Conservation (phyloP, 2,113 vertebrate species). For the Thryonomys swinderianus region DNA sequence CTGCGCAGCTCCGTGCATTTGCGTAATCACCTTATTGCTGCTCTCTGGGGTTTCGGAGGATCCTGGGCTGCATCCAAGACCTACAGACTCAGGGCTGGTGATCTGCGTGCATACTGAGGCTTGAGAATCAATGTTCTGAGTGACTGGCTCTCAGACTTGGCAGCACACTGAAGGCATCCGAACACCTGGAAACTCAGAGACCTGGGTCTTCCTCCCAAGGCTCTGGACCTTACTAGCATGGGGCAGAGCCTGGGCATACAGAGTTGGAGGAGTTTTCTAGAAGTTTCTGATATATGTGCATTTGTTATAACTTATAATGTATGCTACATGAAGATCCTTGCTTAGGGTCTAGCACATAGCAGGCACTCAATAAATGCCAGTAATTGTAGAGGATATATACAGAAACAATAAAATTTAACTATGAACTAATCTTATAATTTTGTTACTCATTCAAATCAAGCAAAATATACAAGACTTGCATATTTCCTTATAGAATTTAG, state of each 20-base stretch:
- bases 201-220: neutral
- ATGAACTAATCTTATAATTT: neutral
- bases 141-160: neutral
- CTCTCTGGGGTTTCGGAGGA: neutral
- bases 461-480: conserved; percentile 18
- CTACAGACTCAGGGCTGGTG: neutral
- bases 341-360: neutral
- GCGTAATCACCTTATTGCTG: neutral
- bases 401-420: neutral
- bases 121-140: neutral
- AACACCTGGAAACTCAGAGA: neutral
- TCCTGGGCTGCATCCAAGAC: neutral
- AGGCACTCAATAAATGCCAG: neutral
- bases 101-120: neutral
- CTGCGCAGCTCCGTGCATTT: no score
- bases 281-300: neutral
- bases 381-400: neutral
- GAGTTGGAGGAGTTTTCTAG: neutral
- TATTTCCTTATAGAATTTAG: neutral
- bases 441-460: conserved; percentile 36
- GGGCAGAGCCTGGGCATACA: neutral
- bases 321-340: neutral
- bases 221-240: neutral
- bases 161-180: neutral
- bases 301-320: neutral